phyloP scores from a whole-genome alignment of 2,113 vertebrate genomes.

The Hiodon tergisus region DNA sequence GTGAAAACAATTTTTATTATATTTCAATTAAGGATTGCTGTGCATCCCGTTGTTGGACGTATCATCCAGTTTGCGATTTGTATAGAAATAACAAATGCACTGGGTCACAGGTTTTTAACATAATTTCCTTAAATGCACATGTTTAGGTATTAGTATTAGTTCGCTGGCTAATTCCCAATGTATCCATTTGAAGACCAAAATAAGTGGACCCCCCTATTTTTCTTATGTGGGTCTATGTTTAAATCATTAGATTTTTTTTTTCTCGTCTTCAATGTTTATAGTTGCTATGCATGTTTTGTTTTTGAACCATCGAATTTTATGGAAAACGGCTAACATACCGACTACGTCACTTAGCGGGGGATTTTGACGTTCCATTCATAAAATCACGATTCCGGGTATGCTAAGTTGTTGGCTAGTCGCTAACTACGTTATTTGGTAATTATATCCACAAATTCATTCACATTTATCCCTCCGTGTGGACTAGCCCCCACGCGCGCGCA shows the following conservation, averaged over 20 bases:
- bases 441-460: no score
- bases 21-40: conserved; percentile 3
- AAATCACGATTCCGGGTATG: no score
- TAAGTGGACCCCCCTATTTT: neutral
- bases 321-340: neutral
- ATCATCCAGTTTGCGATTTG: neutral
- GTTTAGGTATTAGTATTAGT: neutral
- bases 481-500: no score
- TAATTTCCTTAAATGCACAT: neutral
- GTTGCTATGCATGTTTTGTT: neutral
- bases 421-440: no score
- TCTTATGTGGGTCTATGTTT: neutral
- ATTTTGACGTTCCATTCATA: conserved; percentile 17
- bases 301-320: neutral
- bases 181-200: conserved; percentile 1
- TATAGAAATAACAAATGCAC: neutral
- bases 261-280: neutral
- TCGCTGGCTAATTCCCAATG: neutral
- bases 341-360: conserved; percentile 30
- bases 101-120: neutral
- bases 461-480: no score
- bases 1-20: conserved; percentile 1
- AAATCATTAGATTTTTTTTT: neutral
- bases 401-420: no score
- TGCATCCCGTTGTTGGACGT: conserved; percentile 3